These are phyloP conservation scores for Tylochromis polylepis DNA, from an alignment of 2,113 vertebrate genomes.

Conservation along the genomic window DNA sequence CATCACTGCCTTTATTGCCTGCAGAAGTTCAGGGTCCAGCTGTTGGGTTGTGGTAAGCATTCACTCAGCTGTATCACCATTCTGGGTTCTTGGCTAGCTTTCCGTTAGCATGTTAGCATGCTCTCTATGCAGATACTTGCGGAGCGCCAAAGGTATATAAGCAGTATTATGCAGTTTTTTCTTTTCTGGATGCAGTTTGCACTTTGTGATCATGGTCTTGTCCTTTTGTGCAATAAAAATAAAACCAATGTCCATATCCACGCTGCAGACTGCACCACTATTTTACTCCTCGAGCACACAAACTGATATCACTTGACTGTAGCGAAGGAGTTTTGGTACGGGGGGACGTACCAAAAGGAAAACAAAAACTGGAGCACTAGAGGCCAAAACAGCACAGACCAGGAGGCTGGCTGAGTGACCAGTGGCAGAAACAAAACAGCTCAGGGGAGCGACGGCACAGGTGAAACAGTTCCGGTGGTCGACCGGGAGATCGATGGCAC, in stretches of 20 bases:
- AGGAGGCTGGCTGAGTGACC: not conserved
- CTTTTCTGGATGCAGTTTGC: not conserved
- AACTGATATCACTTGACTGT: not conserved
- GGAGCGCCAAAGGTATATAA: not conserved
- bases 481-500: not conserved
- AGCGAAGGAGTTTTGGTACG: not conserved
- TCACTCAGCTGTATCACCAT: not conserved
- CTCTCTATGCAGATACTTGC: not conserved
- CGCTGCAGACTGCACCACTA: not conserved
- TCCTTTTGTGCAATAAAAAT: not conserved
- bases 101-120: not conserved
- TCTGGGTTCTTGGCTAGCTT: not conserved
- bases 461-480: no score
- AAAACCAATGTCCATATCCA: not conserved
- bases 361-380: not conserved
- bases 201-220: not conserved
- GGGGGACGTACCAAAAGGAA: no score
- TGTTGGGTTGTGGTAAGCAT: not conserved
- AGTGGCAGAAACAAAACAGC: not conserved
- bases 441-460: no score
- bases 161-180: not conserved
- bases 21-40: not conserved
- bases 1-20: not conserved
- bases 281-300: not conserved
- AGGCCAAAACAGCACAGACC: no score